phyloP scores from a whole-genome alignment of 2,113 vertebrate species.

The Vireo altiloquus region DNA sequence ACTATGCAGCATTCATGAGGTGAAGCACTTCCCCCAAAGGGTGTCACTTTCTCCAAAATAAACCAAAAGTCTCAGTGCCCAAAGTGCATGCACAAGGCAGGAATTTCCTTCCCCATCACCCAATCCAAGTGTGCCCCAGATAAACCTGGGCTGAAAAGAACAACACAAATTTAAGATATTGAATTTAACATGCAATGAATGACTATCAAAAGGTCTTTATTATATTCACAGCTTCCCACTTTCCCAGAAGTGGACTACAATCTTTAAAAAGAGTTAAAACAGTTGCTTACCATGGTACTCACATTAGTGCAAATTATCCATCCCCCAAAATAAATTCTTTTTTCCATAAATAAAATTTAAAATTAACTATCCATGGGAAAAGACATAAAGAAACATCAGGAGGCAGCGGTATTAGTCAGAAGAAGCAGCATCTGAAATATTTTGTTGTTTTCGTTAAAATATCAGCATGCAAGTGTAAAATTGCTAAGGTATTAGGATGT shows the following conservation, averaged over 20 bases:
- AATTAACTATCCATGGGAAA: background rate
- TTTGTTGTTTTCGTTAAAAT: background rate
- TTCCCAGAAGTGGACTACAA: background rate
- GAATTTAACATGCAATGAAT: background rate
- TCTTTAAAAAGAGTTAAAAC: background rate
- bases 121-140: background rate
- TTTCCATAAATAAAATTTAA: background rate
- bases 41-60: background rate
- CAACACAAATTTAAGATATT: background rate
- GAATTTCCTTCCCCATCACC: background rate
- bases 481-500: background rate
- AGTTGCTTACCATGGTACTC: background rate
- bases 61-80: background rate
- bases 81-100: fast-evolving
- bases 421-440: background rate
- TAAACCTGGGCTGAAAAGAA: background rate
- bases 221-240: background rate
- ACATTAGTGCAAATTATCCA: background rate
- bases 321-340: background rate
- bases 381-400: background rate
- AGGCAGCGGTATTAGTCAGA: background rate
- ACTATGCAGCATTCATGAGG: background rate
- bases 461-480: background rate
- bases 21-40: background rate
- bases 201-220: background rate